Evolutionary conservation across 2,888 invertebrate species (phyloP).

Genomic region (Drosophila sordidapex): DNA sequence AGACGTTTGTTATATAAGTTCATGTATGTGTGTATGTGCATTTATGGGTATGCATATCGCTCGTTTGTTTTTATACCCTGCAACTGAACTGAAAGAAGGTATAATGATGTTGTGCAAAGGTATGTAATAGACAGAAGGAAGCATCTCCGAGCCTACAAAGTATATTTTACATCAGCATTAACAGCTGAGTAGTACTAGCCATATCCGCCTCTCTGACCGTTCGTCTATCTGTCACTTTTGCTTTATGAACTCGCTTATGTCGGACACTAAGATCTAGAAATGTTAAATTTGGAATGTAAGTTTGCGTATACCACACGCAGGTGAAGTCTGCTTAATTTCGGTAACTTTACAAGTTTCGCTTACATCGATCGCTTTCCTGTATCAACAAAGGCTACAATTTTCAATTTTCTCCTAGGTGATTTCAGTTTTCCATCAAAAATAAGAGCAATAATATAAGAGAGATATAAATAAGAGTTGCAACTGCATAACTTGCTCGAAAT

Average conservation of each 20-base stretch:
- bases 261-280: neutral
- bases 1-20: slow-evolving; percentile 14
- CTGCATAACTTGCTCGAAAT: neutral
- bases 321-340: neutral
- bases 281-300: neutral
- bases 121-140: neutral
- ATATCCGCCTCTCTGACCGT: neutral
- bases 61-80: slow-evolving; percentile 1
- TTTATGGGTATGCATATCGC: slow-evolving; percentile 1
- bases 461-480: neutral
- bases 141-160: neutral
- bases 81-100: neutral
- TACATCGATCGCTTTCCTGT: neutral
- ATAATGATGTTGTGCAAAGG: neutral
- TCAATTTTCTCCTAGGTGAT: neutral
- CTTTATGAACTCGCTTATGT: neutral
- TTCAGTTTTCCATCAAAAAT: neutral
- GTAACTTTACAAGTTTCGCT: neutral
- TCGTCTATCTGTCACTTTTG: neutral
- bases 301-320: neutral
- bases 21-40: neutral
- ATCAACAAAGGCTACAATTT: neutral
- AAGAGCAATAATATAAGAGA: neutral
- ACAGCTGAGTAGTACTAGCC: neutral
- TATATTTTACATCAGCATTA: neutral